Percentiles rank a stretch among this genome's conserved stretches.
Conservation (phyloP, 2,888 invertebrate genomes). For the Orchestes rusci region DNA sequence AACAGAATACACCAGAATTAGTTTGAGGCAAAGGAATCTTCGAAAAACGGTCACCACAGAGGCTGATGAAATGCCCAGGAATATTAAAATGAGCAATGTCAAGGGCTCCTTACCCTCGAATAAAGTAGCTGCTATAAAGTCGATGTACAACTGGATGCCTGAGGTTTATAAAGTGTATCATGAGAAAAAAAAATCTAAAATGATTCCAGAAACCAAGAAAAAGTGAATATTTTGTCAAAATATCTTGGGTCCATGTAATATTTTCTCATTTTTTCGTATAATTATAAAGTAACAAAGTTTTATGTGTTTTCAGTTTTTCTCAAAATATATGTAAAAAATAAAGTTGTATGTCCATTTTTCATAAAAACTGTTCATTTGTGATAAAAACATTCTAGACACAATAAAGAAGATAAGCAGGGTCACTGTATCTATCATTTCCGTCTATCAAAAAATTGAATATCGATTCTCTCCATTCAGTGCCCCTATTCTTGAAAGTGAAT, state of each 20-base stretch:
- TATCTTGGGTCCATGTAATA: neutral
- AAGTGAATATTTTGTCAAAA: neutral
- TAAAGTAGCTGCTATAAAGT: slow-evolving; percentile 2
- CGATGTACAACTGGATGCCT: slow-evolving; percentile 3
- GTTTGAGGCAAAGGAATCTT: neutral
- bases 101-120: neutral
- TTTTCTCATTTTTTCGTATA: neutral
- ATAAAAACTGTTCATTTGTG: neutral
- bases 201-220: neutral
- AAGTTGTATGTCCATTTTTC: too few species aligned
- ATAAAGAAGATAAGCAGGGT: too few species aligned
- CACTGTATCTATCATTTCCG: neutral
- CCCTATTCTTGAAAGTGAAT: too few species aligned
- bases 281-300: neutral
- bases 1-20: neutral
- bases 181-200: neutral
- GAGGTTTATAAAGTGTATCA: neutral
- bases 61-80: too few species aligned
- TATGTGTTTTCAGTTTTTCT: neutral
- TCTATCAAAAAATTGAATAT: neutral
- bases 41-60: neutral
- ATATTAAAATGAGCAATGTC: neutral
- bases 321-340: too few species aligned
- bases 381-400: too few species aligned
- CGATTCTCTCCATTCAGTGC: slow-evolving; percentile 2